Conservation (phyloP, 2,888 invertebrate genomes). For the Tipula lateralis region DNA sequence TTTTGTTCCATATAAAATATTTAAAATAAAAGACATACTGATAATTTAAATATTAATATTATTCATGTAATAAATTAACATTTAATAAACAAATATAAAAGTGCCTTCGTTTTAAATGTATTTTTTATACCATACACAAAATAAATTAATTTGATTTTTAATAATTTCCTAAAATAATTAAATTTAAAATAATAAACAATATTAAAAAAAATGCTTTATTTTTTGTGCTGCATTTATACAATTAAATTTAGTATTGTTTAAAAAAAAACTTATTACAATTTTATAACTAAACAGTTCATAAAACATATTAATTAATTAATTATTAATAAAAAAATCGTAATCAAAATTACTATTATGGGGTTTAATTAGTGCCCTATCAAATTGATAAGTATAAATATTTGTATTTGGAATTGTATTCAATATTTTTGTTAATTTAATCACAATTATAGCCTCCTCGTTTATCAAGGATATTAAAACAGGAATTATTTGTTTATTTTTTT, state of each 20-base stretch:
- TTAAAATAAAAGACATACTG: neutral
- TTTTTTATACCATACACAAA: neutral
- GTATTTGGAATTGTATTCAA: too few relatives aligned
- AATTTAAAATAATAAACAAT: neutral
- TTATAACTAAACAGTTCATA: neutral
- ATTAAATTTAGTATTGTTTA: neutral
- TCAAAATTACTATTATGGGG: too few relatives aligned
- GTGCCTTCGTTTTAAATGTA: neutral
- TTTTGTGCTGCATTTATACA: neutral
- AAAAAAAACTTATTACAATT: neutral
- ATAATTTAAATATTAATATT: neutral
- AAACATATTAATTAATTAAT: neutral
- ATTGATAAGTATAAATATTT: neutral
- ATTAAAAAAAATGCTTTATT: neutral
- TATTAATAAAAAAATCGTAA: neutral
- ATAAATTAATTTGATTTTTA: neutral
- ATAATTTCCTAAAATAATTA: neutral
- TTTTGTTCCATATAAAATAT: neutral
- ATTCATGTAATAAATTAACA: neutral
- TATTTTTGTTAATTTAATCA: neutral
- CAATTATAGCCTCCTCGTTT: neutral
- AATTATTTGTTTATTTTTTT: neutral
- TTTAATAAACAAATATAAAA: neutral
- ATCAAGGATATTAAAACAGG: neutral
- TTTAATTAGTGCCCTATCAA: neutral